Evolutionary conservation across 2,797 vertebrate genomes (phyloP), one percentile per base, ranked within the genome.

Genomic region (Tenualosa ilisha): DNA sequence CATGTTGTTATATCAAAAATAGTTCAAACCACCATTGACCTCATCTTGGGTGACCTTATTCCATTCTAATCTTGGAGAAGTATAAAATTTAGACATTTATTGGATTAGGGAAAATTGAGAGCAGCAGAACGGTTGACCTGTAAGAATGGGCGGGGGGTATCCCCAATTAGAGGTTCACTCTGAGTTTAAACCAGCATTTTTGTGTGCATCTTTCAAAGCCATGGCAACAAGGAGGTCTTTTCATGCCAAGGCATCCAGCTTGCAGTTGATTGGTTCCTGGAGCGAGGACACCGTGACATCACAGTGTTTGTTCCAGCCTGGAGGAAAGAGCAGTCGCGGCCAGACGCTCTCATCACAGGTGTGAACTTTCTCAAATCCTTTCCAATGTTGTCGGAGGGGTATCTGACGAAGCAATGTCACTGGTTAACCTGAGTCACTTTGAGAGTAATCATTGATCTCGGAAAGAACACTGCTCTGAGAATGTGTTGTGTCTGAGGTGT

Each of bases 191-290:
- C 12, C 12, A 46, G 51, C 1, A 63, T 82, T 9, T 51, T 37
- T 17, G 31, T 68, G 50, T 79, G 49, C 72, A 49, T 50, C 50
- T 84, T 63, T 94, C 95, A 89, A 94, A 99, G 98, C 94, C 98
- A 98, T 0, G 98, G 98, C 89, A 99, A 99, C 92, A 99, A 98
- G 94, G 98, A 99, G 93, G 97, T 97, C 2, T 99, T 99, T 94
- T 99, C 98, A 89, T 99, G 98, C 92, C 97, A 97, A 92, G 98
- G 98, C 90, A 99, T 99, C 92, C 97, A 97, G 92, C 89, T 99
- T 92, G 97, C 98, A 8, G 97, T 99, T 87, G 97, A 97, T 87
- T 99, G 98, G 98, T 98, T 99, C 93, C 93, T 97, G 94, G 97
- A 97, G 89, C 96, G 95, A 92, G 97, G 97, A 86, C 98, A 98